These are phyloP conservation scores for Hormaphis cornu DNA, from an alignment of 1,140 invertebrate genomes.

Conservation along the genomic window DNA sequence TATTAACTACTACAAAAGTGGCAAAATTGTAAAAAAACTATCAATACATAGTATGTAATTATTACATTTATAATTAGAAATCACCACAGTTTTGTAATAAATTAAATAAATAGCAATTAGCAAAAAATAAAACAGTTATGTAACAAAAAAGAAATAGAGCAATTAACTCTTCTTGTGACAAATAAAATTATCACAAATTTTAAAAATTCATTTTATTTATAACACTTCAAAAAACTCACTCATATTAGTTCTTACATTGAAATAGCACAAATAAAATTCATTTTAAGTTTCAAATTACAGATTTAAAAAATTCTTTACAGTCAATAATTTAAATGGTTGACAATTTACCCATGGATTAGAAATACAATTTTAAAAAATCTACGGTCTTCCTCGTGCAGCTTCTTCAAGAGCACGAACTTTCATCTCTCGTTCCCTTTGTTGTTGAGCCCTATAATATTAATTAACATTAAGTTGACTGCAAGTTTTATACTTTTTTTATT, in stretches of 20 bases:
- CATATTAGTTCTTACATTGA: neutral
- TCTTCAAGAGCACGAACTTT: conserved; percentile 76
- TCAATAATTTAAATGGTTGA: neutral
- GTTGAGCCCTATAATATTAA: conserved; percentile 42
- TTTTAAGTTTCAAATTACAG: neutral
- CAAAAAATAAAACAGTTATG: neutral
- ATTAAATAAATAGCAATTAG: neutral
- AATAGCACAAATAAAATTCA: neutral
- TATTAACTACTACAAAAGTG: too few species aligned
- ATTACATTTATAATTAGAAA: neutral
- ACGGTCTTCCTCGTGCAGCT: conserved; percentile 56
- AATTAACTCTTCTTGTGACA: neutral
- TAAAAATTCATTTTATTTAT: neutral
- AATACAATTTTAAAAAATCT: neutral
- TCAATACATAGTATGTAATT: neutral
- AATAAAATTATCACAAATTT: neutral
- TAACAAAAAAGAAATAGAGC: neutral
- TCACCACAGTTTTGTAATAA: neutral
- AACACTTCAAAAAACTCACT: neutral
- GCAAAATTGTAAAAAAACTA: neutral
- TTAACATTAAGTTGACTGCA: neutral
- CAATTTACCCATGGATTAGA: neutral
- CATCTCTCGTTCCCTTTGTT: conserved; percentile 69
- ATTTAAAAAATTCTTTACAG: neutral
- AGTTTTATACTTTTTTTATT: too few species aligned